These are phyloP conservation scores for Porphyrio hochstetteri DNA, from an alignment of 2,113 vertebrate genomes.

Conservation along the genomic window DNA sequence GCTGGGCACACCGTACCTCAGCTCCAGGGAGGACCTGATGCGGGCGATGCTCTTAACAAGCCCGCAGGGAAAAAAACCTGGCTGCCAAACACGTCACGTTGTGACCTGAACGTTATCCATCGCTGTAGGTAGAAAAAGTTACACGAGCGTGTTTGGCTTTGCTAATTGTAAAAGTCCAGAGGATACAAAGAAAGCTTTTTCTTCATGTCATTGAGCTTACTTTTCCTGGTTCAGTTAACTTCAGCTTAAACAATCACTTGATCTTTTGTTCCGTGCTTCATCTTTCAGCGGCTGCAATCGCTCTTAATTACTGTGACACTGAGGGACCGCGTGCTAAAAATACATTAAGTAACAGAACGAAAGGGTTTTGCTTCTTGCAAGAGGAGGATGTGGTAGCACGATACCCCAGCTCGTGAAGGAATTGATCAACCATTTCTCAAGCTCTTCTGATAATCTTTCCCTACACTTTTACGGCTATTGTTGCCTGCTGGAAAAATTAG, in stretches of 20 bases:
- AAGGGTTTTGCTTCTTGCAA: not conserved
- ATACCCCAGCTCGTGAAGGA: not conserved
- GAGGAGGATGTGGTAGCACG: not conserved
- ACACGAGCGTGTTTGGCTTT: not conserved
- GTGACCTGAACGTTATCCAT: not conserved
- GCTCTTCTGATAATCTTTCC: not conserved
- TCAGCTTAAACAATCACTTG: slow-evolving; percentile 29
- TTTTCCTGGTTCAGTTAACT: slow-evolving; percentile 32
- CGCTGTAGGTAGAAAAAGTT: not conserved
- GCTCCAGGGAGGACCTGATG: not conserved
- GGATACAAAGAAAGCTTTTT: not conserved
- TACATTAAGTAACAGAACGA: not conserved
- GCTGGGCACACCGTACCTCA: not conserved
- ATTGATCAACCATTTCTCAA: not conserved
- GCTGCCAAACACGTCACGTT: not conserved
- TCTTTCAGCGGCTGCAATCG: not conserved
- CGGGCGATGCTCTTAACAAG: not conserved
- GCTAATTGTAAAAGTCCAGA: not conserved
- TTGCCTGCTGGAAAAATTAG: slow-evolving; percentile 54
- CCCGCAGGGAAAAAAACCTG: not conserved
- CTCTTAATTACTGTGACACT: slow-evolving; percentile 31
- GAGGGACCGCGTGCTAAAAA: not conserved
- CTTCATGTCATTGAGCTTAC: not conserved
- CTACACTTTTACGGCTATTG: not conserved
- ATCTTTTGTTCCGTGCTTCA: not conserved